phyloP scores from a whole-genome alignment of 2,888 invertebrate species.

The Orthosia gothica region DNA sequence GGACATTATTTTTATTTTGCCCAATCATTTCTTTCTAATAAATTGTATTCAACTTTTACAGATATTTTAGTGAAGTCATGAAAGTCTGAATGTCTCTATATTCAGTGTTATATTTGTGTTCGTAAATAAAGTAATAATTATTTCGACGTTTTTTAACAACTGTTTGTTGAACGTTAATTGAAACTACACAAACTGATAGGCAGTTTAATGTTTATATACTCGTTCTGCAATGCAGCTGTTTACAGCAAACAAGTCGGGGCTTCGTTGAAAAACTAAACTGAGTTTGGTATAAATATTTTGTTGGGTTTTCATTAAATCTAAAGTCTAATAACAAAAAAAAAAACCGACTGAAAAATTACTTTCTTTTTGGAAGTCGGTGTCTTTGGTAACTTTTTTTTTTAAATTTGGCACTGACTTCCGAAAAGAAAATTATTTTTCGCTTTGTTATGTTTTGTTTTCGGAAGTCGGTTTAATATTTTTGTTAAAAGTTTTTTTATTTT shows the following conservation, averaged over 20 bases:
- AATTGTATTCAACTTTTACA: neutral
- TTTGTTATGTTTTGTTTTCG: too few species aligned
- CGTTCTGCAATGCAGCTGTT: slow-evolving; percentile 55
- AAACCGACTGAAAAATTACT: too few species aligned
- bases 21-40: neutral
- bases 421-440: too few species aligned
- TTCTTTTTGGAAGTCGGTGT: too few species aligned
- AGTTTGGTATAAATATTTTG: slow-evolving; percentile 30
- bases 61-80: neutral
- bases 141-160: neutral
- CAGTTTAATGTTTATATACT: slow-evolving; percentile 29
- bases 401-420: too few species aligned
- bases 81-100: neutral
- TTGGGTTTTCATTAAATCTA: slow-evolving; percentile 32
- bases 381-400: too few species aligned
- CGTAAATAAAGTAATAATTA: neutral
- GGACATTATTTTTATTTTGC: neutral
- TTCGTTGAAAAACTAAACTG: slow-evolving; percentile 38
- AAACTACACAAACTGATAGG: slow-evolving; percentile 41
- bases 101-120: neutral
- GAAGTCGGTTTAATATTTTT: too few species aligned
- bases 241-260: slow-evolving; percentile 44
- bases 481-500: too few species aligned
- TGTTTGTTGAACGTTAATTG: slow-evolving; percentile 36
- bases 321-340: too few species aligned